Conservation (phyloP, 35 echinoderm and acorn worm genomes). For the Amphiura filiformis region DNA sequence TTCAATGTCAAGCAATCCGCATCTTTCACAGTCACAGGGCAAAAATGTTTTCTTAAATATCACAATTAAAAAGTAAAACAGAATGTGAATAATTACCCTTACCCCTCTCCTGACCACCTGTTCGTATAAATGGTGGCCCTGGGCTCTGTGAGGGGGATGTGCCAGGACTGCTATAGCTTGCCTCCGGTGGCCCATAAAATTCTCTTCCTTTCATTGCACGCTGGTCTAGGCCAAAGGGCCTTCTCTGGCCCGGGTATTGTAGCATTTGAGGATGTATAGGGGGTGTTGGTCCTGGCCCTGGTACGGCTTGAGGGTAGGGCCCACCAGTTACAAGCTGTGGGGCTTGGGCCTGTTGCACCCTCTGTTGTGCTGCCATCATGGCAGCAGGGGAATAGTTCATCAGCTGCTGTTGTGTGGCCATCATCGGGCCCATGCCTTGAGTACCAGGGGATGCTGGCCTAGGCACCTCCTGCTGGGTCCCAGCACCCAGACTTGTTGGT, state of each 20-base stretch:
- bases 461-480: constrained; percentile 32
- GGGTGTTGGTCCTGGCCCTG: constrained; percentile 21
- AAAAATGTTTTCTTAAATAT: too few species aligned
- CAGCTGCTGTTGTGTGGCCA: constrained; percentile 51
- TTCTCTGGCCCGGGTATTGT: constrained; percentile 37
- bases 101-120: constrained; percentile 50
- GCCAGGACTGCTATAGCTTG: constrained; percentile 39
- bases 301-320: constrained; percentile 46
- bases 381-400: constrained; percentile 24
- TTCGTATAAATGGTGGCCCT: constrained; percentile 45
- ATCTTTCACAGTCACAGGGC: too few species aligned
- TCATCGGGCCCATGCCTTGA: constrained; percentile 17
- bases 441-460: constrained; percentile 48
- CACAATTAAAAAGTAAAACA: too few species aligned
- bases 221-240: constrained; percentile 15
- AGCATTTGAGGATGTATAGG: constrained; percentile 25
- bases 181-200: constrained; percentile 28
- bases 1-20: too few species aligned
- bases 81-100: background rate
- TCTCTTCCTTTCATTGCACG: constrained; percentile 56
- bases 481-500: constrained; percentile 13
- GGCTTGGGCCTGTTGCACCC: constrained; percentile 10
- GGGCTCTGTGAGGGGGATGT: constrained; percentile 66
- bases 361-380: constrained; percentile 35
- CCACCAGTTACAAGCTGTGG: constrained; percentile 27